These are phyloP conservation scores for Pipra filicauda DNA, from an alignment of 2,113 vertebrate species.

Conservation along the genomic window DNA sequence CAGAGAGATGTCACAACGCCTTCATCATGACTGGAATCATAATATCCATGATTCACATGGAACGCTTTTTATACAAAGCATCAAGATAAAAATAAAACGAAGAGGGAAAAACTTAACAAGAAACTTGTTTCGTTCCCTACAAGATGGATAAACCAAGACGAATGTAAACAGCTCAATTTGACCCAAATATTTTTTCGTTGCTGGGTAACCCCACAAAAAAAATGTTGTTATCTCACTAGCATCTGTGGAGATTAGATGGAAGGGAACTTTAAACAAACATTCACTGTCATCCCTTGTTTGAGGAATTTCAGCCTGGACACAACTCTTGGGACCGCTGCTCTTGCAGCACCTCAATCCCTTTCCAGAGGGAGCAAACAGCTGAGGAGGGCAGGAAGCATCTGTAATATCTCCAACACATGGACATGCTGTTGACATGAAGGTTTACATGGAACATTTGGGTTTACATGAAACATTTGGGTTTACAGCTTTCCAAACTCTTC, in stretches of 20 bases:
- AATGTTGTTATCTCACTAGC: conserved; percentile 37
- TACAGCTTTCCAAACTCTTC: background rate
- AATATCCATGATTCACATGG: conserved; percentile 46
- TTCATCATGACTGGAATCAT: conserved; percentile 37
- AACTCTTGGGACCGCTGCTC: background rate
- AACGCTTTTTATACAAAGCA: conserved; percentile 56
- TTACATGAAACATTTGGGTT: background rate
- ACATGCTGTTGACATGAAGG: background rate
- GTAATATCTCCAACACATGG: background rate
- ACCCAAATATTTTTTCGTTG: conserved; percentile 73
- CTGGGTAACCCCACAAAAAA: conserved; percentile 67
- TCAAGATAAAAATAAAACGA: conserved; percentile 54
- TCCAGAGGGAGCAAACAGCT: background rate
- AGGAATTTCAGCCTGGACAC: background rate
- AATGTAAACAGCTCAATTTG: conserved; percentile 59
- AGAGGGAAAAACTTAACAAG: background rate
- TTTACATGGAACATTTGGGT: background rate
- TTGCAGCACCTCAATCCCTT: background rate
- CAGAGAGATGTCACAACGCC: conserved; percentile 35
- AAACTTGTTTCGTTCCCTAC: conserved; percentile 29
- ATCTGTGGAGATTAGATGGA: conserved; percentile 48
- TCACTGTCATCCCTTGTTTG: background rate
- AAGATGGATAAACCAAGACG: conserved; percentile 43
- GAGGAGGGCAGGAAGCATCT: background rate
- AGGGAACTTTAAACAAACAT: conserved; percentile 48